phyloP scores from a whole-genome alignment of 2,888 invertebrate genomes.

The Coelogynopora nodosa region DNA sequence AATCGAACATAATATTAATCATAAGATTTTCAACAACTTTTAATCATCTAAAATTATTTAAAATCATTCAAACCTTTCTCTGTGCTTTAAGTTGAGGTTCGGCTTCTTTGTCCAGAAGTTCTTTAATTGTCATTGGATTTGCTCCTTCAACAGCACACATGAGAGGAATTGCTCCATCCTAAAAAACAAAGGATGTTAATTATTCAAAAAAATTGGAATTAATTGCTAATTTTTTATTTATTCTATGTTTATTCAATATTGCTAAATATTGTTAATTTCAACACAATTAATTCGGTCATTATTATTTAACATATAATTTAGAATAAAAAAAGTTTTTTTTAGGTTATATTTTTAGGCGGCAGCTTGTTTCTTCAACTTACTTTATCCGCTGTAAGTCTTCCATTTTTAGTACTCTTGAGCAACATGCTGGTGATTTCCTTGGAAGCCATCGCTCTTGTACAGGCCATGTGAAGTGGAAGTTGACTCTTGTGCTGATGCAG shows the following conservation, averaged over 20 bases:
- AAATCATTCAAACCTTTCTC: slow-evolving; percentile 55
- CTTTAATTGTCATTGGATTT: slow-evolving; percentile 88
- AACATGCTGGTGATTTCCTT: slow-evolving; percentile 83
- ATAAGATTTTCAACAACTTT: too few relatives aligned
- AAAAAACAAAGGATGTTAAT: too few relatives aligned
- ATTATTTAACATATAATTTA: too few relatives aligned
- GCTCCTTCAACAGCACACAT: slow-evolving; percentile 89
- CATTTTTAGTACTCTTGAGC: slow-evolving; percentile 79
- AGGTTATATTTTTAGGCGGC: too few relatives aligned
- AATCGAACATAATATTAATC: too few relatives aligned
- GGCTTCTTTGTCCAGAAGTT: slow-evolving; percentile 78
- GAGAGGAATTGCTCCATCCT: slow-evolving; percentile 88
- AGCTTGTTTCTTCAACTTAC: too few relatives aligned
- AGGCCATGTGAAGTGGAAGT: slow-evolving; percentile 72
- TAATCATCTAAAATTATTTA: too few relatives aligned
- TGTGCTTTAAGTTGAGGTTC: slow-evolving; percentile 74
- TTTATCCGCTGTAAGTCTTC: slow-evolving; percentile 78
- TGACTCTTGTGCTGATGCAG: neutral
- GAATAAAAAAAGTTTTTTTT: too few relatives aligned
- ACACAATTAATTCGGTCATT: neutral
- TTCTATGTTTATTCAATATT: neutral
- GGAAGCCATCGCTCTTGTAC: slow-evolving; percentile 84
- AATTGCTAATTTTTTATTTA: neutral
- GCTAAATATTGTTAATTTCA: neutral
- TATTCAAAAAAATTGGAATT: neutral